Conservation (phyloP, 2,888 invertebrate species). For the Ophion ellenae region DNA sequence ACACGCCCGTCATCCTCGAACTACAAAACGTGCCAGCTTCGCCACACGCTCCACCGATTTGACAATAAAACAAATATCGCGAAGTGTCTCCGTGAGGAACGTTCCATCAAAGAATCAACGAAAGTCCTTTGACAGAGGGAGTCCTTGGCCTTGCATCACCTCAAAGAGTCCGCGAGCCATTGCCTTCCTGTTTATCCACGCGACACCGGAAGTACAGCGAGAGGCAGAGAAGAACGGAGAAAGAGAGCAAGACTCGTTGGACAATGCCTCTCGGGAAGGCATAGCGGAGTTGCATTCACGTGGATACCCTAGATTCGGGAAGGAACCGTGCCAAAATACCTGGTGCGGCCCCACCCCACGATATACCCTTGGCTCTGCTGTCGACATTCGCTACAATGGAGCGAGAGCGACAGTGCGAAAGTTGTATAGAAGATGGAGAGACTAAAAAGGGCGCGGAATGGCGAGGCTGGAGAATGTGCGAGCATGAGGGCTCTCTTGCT, state of each 20-base stretch:
- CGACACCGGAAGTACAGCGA: not conserved
- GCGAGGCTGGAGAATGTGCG: slow-evolving; percentile 34
- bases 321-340: slow-evolving; percentile 68
- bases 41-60: not conserved
- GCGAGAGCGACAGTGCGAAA: slow-evolving; percentile 55
- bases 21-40: not conserved
- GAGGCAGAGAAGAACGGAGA: not conserved
- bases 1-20: not conserved
- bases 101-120: not conserved
- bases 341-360: slow-evolving; percentile 64
- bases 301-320: slow-evolving; percentile 54
- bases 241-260: not conserved
- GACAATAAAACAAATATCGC: not conserved
- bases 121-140: not conserved
- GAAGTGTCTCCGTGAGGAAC: not conserved
- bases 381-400: slow-evolving; percentile 56
- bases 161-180: not conserved
- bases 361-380: slow-evolving; percentile 30
- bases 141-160: not conserved
- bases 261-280: slow-evolving; percentile 44
- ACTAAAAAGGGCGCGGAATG: slow-evolving; percentile 51
- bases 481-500: slow-evolving; percentile 31
- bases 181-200: not conserved
- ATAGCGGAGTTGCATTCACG: slow-evolving; percentile 43
- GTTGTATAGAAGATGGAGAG: slow-evolving; percentile 56